phyloP scores from a whole-genome alignment of 2,888 invertebrate species.

The Thymelicus sylvestris region DNA sequence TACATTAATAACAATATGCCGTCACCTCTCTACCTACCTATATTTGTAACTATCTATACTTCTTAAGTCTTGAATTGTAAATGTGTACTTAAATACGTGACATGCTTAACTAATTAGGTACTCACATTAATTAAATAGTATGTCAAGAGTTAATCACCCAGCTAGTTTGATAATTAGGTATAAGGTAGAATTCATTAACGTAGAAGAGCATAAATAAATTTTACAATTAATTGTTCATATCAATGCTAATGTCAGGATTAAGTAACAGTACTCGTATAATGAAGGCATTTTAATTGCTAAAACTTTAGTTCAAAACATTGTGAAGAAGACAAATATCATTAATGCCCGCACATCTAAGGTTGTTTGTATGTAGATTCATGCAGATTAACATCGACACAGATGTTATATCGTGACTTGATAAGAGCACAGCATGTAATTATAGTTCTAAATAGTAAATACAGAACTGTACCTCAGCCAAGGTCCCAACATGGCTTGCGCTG shows the following conservation, averaged over 20 bases:
- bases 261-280: neutral
- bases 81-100: slow-evolving; percentile 27
- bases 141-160: neutral
- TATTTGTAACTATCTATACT: neutral
- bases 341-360: slow-evolving; percentile 5
- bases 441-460: slow-evolving; percentile 26
- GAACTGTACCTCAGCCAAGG: slow-evolving; percentile 42
- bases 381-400: slow-evolving; percentile 16
- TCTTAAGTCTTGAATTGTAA: too few species aligned
- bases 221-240: neutral
- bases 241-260: slow-evolving; percentile 8
- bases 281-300: neutral
- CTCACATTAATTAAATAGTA: neutral
- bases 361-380: slow-evolving; percentile 10
- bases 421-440: slow-evolving; percentile 23
- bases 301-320: slow-evolving; percentile 7
- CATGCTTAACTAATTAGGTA: neutral
- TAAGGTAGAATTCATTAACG: neutral
- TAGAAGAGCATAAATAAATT: slow-evolving; percentile 10
- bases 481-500: slow-evolving; percentile 39
- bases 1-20: neutral
- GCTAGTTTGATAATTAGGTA: slow-evolving; percentile 13
- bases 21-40: neutral
- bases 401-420: slow-evolving; percentile 17
- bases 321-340: slow-evolving; percentile 7